phyloP scores from a whole-genome alignment of 2,888 invertebrate genomes.

The Coremacera marginata region DNA sequence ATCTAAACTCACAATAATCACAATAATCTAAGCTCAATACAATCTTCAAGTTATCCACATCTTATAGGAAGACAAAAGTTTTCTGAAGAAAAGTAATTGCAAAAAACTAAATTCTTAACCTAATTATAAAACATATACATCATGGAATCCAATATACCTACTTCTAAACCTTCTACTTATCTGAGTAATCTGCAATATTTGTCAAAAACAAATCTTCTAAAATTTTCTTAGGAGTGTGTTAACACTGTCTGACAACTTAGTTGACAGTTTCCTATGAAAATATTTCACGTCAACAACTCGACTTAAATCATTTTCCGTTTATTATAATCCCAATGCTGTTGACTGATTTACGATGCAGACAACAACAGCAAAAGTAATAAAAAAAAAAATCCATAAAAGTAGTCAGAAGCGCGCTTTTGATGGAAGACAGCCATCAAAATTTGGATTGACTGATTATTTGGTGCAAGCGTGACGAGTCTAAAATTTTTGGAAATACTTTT shows the following conservation, averaged over 20 bases:
- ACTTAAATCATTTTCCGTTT: not conserved
- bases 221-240: not conserved
- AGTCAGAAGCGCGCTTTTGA: not conserved
- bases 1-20: too few relatives aligned
- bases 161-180: too few relatives aligned
- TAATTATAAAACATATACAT: too few relatives aligned
- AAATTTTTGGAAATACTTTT: not conserved
- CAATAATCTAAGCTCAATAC: too few relatives aligned
- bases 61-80: too few relatives aligned
- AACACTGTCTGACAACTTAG: not conserved
- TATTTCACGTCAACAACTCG: not conserved
- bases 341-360: slow-evolving; percentile 18
- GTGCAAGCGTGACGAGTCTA: slow-evolving; percentile 23
- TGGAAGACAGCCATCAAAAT: not conserved
- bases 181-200: not conserved
- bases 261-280: slow-evolving; percentile 5
- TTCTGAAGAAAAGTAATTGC: too few relatives aligned
- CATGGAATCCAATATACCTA: too few relatives aligned
- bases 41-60: too few relatives aligned
- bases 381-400: not conserved
- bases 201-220: not conserved
- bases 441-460: not conserved
- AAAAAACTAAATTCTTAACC: too few relatives aligned
- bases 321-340: not conserved
- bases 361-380: not conserved